A percentile compares a stretch with the other conserved stretches of the same genome.
phyloP scores from a whole-genome alignment of 2,797 vertebrate genomes.

The Syngnathus rostellatus region DNA sequence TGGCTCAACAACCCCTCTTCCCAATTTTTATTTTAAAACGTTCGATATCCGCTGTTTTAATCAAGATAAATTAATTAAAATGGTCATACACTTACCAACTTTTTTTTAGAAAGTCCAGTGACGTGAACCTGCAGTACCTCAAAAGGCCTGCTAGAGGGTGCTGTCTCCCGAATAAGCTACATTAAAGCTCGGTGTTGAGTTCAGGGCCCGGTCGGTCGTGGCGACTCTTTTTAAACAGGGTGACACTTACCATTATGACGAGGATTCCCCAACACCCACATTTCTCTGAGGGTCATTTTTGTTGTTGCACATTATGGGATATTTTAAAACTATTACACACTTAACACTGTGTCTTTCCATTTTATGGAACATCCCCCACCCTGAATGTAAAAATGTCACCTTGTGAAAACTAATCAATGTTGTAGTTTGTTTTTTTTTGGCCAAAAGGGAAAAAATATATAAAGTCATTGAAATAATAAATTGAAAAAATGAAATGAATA shows the following conservation, averaged over 20 bases:
- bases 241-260: conserved; percentile 47
- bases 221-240: conserved; percentile 59
- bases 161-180: conserved; percentile 19
- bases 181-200: conserved; percentile 51
- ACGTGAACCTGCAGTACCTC: conserved; percentile 1
- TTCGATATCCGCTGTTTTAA: background rate
- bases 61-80: background rate
- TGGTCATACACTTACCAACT: background rate
- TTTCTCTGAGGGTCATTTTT: conserved; percentile 27
- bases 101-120: background rate
- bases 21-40: background rate
- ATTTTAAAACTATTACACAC: conserved; percentile 46
- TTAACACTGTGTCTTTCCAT: conserved; percentile 14
- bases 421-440: background rate
- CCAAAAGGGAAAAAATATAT: background rate
- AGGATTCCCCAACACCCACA: conserved; percentile 29
- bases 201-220: conserved; percentile 60
- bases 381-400: conserved; percentile 49
- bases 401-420: conserved; percentile 2
- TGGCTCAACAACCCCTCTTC: background rate
- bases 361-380: conserved; percentile 22
- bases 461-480: background rate
- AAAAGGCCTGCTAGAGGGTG: conserved; percentile 4
- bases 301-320: conserved; percentile 58
- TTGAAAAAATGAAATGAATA: no score